Percentiles rank a stretch among this genome's conserved stretches.
These are phyloP conservation scores for Tenualosa thibaudeaui DNA, from an alignment of 2,797 vertebrate species.

Conservation along the genomic window DNA sequence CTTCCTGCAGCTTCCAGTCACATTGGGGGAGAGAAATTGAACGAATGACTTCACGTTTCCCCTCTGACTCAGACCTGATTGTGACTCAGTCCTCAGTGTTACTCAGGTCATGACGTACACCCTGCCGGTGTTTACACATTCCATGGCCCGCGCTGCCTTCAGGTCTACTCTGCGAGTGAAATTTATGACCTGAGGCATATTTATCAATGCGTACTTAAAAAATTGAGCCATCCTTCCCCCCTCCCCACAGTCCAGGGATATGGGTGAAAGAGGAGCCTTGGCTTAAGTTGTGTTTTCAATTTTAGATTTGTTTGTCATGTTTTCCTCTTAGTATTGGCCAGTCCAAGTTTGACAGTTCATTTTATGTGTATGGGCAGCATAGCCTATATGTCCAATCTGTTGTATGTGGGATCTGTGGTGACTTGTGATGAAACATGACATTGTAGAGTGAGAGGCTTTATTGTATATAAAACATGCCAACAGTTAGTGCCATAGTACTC, in stretches of 20 bases:
- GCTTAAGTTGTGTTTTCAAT: neutral
- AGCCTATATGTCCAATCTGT: neutral
- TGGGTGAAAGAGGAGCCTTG: neutral
- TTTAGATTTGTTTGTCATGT: neutral
- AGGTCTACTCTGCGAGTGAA: neutral
- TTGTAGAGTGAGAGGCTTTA: neutral
- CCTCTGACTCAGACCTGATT: neutral
- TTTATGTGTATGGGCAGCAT: neutral
- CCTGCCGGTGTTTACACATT: constrained; percentile 11
- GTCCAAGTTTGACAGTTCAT: neutral
- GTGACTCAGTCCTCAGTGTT: neutral
- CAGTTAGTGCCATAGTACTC: neutral
- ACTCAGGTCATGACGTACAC: constrained; percentile 8
- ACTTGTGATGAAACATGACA: neutral
- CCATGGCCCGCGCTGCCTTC: neutral
- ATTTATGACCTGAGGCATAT: neutral
- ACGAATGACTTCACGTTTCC: neutral
- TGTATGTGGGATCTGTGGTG: too few relatives aligned
- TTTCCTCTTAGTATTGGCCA: neutral
- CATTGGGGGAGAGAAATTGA: neutral
- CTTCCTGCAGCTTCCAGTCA: neutral
- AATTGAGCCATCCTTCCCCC: neutral
- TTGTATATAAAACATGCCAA: neutral
- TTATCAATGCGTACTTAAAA: neutral
- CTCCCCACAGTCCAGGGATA: neutral